Evolutionary conservation across 1,140 invertebrate species (phyloP), one percentile per base, ranked within the genome.

Genomic region (Helicoverpa armigera): DNA sequence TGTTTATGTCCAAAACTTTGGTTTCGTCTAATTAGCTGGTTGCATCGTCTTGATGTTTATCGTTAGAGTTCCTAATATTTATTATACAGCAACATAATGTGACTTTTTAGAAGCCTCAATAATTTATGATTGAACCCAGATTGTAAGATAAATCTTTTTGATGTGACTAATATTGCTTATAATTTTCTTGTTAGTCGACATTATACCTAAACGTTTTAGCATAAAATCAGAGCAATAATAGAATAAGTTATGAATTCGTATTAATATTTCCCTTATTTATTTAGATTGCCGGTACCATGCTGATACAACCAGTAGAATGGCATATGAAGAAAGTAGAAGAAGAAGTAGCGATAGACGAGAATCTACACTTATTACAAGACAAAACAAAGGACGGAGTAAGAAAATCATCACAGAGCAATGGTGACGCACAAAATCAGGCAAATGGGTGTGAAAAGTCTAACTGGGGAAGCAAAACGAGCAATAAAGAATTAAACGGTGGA

Each of bases 281-380:
- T 56, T 76, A 94, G 93, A 94, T 94, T 75, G 87, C 85, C 14
- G 93, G 94, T 1, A 91, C 95, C 1, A 90, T 95, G 83, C 82
- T 96, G 23, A 92, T 96, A 58, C 95, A 96, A 83, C 96, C 96
- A 10, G 91, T 96, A 0, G 86, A 96, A 89, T 91, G 94, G 91
- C 95, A 95, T 80, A 87, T 95, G 88, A 94, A 95, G 77, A 89
- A 91, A 86, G 83, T 94, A 12, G 90, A 92, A 85, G 91, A 90
- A 76, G 89, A 91, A 78, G 87, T 93, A 9, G 56, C 81, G 0
- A 74, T 95, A 69, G 91, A 93, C 74, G 89, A 95, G 85, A 91
- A 89, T 61, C 76, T 88, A 29, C 77, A 89, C 54, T 85, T 94
- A 80, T 82, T 94, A 72, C 84, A 90, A 74, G 85, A 89, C 9